A percentile compares a stretch with the other conserved stretches of the same genome.
These are phyloP conservation scores for Heliothis subflexa DNA, from an alignment of 1,140 invertebrate species.

Conservation along the genomic window DNA sequence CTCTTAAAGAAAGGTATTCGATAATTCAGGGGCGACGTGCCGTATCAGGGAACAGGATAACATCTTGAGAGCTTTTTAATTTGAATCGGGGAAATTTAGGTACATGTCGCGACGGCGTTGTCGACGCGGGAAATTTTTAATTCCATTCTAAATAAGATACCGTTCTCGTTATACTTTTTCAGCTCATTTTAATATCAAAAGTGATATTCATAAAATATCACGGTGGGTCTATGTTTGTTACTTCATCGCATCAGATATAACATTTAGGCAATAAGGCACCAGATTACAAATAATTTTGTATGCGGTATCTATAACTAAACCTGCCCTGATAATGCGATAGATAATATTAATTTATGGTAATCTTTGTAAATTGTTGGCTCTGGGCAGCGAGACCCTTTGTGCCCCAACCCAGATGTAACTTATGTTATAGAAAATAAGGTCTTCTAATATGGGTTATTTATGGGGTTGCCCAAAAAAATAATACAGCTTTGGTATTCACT, in stretches of 20 bases:
- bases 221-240: no score
- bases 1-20: conserved; percentile 39
- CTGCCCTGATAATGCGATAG: conserved; percentile 17
- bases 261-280: not conserved
- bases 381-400: conserved; percentile 24
- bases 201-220: no score
- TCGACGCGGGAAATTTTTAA: conserved; percentile 24
- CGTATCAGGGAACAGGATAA: conserved; percentile 33
- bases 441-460: not conserved
- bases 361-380: conserved; percentile 28
- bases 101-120: conserved; percentile 22
- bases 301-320: conserved; percentile 8
- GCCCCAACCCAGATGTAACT: not conserved
- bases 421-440: conserved; percentile 12
- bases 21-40: conserved; percentile 36
- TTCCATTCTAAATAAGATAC: conserved; percentile 20
- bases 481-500: no score
- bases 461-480: no score
- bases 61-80: conserved; percentile 41
- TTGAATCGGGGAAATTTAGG: conserved; percentile 42
- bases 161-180: not conserved
- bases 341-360: conserved; percentile 44
- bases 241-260: no score
- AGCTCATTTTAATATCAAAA: not conserved
- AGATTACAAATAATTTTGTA: not conserved